Evolutionary conservation across 2,113 vertebrate species (phyloP).

Genomic region (Picathartes gymnocephalus): DNA sequence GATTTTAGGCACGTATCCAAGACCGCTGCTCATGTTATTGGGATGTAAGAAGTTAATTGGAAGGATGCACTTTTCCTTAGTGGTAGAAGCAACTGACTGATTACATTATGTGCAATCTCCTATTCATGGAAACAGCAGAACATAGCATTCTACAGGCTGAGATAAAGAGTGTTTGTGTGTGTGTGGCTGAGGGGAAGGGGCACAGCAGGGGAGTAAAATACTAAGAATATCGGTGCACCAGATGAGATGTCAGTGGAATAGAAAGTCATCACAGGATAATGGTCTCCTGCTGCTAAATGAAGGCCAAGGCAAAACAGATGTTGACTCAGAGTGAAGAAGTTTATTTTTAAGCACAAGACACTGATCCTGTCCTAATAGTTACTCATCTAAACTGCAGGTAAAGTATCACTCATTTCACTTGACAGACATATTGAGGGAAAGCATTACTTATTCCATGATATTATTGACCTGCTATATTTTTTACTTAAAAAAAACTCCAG

Average conservation of each 20-base stretch:
- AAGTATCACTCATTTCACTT: slow-evolving; percentile 23
- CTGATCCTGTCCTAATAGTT: slow-evolving; percentile 32
- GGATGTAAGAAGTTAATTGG: slow-evolving; percentile 16
- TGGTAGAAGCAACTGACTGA: slow-evolving; percentile 19
- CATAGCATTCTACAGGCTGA: slow-evolving; percentile 39
- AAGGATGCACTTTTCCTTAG: slow-evolving; percentile 18
- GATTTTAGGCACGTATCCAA: background rate
- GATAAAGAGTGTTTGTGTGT: slow-evolving; percentile 67
- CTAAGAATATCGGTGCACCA: slow-evolving; percentile 63
- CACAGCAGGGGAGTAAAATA: slow-evolving; percentile 62
- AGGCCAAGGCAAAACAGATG: slow-evolving; percentile 69
- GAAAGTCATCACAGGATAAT: slow-evolving; percentile 69
- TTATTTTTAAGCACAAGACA: slow-evolving; percentile 65
- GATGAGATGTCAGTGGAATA: slow-evolving; percentile 69
- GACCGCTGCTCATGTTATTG: background rate
- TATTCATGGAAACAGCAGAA: slow-evolving; percentile 44
- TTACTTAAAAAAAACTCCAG: background rate
- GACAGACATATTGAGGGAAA: slow-evolving; percentile 15
- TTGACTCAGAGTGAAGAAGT: slow-evolving; percentile 63
- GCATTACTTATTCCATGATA: background rate
- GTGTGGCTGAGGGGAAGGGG: slow-evolving; percentile 59
- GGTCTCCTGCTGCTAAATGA: slow-evolving; percentile 70
- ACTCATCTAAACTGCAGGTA: background rate
- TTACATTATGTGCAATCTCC: slow-evolving; percentile 22
- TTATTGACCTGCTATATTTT: background rate